Percentiles rank a stretch among this genome's conserved stretches.
Conservation (phyloP, 1,140 invertebrate genomes). For the Pseudomyrmex flavicornis region DNA sequence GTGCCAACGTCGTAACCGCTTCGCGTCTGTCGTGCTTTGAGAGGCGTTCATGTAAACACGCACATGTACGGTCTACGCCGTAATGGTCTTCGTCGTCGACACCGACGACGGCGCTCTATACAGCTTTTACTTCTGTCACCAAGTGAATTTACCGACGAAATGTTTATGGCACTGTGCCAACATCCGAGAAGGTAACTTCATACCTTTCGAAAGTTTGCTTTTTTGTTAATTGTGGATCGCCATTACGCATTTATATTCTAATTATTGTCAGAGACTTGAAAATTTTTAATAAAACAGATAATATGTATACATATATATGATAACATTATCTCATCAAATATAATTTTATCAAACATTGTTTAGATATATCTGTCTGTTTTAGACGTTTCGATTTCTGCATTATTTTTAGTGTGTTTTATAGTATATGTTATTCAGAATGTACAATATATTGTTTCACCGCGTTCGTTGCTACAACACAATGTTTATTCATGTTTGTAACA, state of each 20-base stretch:
- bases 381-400: neutral
- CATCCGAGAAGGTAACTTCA: neutral
- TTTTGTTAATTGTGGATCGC: conserved; percentile 4
- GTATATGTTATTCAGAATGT: neutral
- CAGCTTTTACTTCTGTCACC: conserved; percentile 38
- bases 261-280: too few relatives aligned
- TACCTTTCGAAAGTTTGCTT: neutral
- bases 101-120: conserved; percentile 1
- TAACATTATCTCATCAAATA: too few relatives aligned
- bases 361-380: neutral
- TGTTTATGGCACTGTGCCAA: neutral
- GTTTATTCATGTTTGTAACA: neutral
- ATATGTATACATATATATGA: too few relatives aligned
- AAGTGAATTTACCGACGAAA: conserved; percentile 33
- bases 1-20: conserved; percentile 45
- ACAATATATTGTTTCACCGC: neutral
- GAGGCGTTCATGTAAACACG: conserved; percentile 25
- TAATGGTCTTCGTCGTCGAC: conserved; percentile 30
- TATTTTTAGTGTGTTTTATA: neutral
- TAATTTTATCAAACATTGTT: neutral
- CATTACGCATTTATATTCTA: too few relatives aligned
- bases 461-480: neutral
- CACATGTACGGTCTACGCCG: neutral
- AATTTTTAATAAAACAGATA: too few relatives aligned
- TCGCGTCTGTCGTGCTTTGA: conserved; percentile 53